Percentiles rank a stretch among this genome's conserved stretches.
Evolutionary conservation across 2,797 vertebrate genomes (phyloP).

Genomic region (Rhinatrema bivittatum): DNA sequence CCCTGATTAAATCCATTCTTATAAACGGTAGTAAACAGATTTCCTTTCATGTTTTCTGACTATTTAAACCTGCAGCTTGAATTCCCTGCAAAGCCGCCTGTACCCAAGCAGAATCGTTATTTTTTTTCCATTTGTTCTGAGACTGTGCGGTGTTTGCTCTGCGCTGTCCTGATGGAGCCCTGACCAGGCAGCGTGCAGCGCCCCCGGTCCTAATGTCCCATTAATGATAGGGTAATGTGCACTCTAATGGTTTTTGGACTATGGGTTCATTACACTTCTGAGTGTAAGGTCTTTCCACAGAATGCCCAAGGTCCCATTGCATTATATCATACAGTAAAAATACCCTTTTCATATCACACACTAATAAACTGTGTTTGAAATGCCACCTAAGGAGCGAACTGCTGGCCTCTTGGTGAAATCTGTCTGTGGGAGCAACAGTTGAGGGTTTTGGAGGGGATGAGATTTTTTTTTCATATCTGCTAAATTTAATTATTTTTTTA

Average conservation of each 20-base stretch:
- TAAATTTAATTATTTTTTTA: too few species aligned
- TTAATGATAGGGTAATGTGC: conserved; percentile 72
- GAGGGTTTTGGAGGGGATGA: too few species aligned
- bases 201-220: conserved; percentile 66
- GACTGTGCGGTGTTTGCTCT: conserved; percentile 41
- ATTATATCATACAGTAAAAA: conserved; percentile 70
- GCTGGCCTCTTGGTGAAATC: conserved; percentile 24
- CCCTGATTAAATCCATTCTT: too few species aligned
- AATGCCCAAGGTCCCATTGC: conserved; percentile 60
- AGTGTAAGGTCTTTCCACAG: conserved; percentile 63
- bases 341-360: conserved; percentile 65
- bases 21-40: too few species aligned
- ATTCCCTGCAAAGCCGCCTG: conserved; percentile 41
- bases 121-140: conserved; percentile 55
- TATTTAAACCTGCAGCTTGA: too few species aligned
- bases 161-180: conserved; percentile 58
- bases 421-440: conserved; percentile 45
- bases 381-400: conserved; percentile 45
- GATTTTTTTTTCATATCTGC: too few species aligned
- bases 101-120: conserved; percentile 52
- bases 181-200: conserved; percentile 61
- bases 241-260: conserved; percentile 64
- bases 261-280: conserved; percentile 68
- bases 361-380: conserved; percentile 70
- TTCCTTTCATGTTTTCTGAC: too few species aligned